phyloP scores from a whole-genome alignment of 2,888 invertebrate genomes.

The Boloria selene region DNA sequence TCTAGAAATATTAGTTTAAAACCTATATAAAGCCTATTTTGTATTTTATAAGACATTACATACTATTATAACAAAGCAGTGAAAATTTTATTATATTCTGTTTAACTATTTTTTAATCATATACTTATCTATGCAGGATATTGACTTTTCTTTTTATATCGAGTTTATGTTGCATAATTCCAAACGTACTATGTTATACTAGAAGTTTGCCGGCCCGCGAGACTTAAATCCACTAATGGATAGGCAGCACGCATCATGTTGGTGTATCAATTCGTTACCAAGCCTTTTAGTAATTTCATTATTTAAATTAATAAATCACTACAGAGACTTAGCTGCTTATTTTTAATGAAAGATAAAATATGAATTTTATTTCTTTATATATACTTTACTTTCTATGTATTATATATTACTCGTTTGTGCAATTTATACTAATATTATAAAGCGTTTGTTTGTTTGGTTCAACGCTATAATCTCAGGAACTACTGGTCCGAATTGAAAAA shows the following conservation, averaged over 20 bases:
- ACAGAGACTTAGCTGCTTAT: slow-evolving; percentile 11
- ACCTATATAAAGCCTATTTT: too few species aligned
- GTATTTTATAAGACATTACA: too few species aligned
- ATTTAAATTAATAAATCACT: slow-evolving; percentile 70
- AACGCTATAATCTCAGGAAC: too few species aligned
- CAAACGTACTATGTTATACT: slow-evolving; percentile 1
- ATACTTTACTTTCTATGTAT: too few species aligned
- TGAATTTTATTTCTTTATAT: too few species aligned
- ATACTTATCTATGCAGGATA: background rate
- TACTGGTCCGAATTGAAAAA: too few species aligned
- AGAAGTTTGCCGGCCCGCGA: slow-evolving; percentile 27
- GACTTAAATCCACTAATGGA: slow-evolving; percentile 63
- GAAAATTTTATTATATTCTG: background rate
- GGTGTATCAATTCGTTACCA: slow-evolving; percentile 64
- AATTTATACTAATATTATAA: too few species aligned
- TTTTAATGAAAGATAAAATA: background rate
- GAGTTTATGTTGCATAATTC: background rate
- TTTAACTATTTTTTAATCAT: background rate
- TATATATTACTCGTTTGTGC: too few species aligned
- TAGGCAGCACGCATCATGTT: slow-evolving; percentile 58
- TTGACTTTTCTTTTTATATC: background rate
- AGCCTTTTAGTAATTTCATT: slow-evolving; percentile 68
- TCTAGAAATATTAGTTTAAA: too few species aligned
- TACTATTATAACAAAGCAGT: background rate
- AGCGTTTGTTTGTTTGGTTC: too few species aligned